Percentiles rank a stretch among this genome's conserved stretches.
These are phyloP conservation scores for Pseudomugil gertrudae DNA, from an alignment of 2,797 vertebrate genomes.

Conservation along the genomic window DNA sequence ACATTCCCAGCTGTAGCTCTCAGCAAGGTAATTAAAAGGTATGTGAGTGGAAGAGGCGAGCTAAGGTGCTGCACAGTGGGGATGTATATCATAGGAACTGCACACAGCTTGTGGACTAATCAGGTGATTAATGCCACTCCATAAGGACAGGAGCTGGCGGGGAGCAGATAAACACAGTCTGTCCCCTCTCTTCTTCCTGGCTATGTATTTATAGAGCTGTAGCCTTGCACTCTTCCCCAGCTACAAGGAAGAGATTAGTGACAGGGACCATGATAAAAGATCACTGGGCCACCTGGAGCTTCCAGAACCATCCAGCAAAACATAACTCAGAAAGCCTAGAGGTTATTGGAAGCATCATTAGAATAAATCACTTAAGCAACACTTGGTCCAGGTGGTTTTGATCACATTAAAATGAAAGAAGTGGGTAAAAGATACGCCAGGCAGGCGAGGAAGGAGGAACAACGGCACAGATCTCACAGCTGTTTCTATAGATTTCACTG, in stretches of 20 bases:
- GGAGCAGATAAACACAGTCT: constrained; percentile 79
- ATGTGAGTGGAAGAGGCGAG: constrained; percentile 43
- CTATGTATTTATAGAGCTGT: constrained; percentile 74
- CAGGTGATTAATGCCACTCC: constrained; percentile 81
- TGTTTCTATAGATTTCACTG: constrained; percentile 15
- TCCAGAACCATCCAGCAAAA: constrained; percentile 53
- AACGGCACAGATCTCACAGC: constrained; percentile 1
- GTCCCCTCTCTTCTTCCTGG: constrained; percentile 60
- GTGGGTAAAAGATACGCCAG: not conserved
- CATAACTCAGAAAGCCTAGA: constrained; percentile 18
- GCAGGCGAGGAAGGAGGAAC: not conserved
- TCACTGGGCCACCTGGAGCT: constrained; percentile 67
- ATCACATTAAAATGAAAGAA: constrained; percentile 12
- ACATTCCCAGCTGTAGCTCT: constrained; percentile 32
- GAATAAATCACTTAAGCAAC: constrained; percentile 24
- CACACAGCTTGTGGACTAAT: constrained; percentile 71
- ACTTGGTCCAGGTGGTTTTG: not conserved
- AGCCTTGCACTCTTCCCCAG: constrained; percentile 48
- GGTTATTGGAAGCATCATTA: constrained; percentile 20
- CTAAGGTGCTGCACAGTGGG: constrained; percentile 58
- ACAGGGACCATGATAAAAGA: constrained; percentile 70
- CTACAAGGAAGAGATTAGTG: constrained; percentile 71
- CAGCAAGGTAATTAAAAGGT: constrained; percentile 66
- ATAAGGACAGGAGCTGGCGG: constrained; percentile 76
- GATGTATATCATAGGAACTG: constrained; percentile 66